Percentiles rank a stretch among this genome's conserved stretches.
Evolutionary conservation across 2,888 invertebrate species (phyloP).

Genomic region (Meganola albula): DNA sequence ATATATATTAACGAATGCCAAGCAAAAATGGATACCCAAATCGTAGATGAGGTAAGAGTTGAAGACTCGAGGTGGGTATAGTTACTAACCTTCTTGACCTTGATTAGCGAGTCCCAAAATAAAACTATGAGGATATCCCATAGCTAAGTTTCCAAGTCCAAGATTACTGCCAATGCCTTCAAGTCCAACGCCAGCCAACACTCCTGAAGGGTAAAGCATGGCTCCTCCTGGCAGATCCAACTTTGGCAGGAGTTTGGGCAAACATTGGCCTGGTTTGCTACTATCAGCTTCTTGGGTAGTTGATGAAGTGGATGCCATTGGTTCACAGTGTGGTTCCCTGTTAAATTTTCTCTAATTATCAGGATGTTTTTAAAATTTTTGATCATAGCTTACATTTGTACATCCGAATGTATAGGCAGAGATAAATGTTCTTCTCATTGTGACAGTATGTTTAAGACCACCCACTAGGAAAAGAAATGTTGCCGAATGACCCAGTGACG

Average conservation of each 20-base stretch:
- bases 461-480: too few species aligned
- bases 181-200: constrained; percentile 45
- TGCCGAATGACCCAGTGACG: too few species aligned
- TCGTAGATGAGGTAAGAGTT: too few species aligned
- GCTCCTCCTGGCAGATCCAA: constrained; percentile 67
- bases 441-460: too few species aligned
- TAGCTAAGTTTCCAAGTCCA: constrained; percentile 62
- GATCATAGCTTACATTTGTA: too few species aligned
- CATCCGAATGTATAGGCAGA: too few species aligned
- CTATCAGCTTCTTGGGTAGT: constrained; percentile 59
- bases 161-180: constrained; percentile 61
- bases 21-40: too few species aligned
- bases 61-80: too few species aligned
- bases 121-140: constrained; percentile 71
- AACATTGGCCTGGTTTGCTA: constrained; percentile 48
- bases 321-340: constrained; percentile 52
- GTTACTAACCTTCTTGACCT: constrained; percentile 66
- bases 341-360: too few species aligned
- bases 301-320: constrained; percentile 58
- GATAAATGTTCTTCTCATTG: too few species aligned
- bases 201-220: constrained; percentile 62
- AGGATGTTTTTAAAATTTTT: too few species aligned
- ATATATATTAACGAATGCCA: too few species aligned
- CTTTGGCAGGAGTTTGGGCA: constrained; percentile 60
- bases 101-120: constrained; percentile 70